These are phyloP conservation scores for Helarctos malayanus DNA, from an alignment of 2,797 vertebrate genomes.

Conservation along the genomic window DNA sequence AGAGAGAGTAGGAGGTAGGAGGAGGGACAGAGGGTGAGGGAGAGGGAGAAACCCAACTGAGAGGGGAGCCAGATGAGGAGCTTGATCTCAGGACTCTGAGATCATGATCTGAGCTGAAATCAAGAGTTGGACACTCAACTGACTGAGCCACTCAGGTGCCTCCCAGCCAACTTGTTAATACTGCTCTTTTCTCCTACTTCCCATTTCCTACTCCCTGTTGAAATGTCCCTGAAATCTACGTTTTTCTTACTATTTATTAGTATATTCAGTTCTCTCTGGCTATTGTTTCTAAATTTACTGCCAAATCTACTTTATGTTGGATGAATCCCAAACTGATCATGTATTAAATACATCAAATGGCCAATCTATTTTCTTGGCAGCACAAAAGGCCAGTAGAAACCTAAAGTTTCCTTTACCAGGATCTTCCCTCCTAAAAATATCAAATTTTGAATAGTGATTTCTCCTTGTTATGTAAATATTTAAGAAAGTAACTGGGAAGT, in stretches of 20 bases:
- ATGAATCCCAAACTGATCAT: not conserved
- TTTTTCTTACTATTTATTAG: not conserved
- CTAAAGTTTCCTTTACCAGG: not conserved
- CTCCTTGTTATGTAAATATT: not conserved
- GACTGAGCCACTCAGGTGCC: not conserved
- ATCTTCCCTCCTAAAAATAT: not conserved
- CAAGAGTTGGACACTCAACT: not conserved
- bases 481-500: not conserved
- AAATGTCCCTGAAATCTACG: not conserved
- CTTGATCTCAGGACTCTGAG: not conserved
- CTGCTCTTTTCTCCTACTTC: not conserved
- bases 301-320: not conserved
- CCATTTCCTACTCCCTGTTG: not conserved
- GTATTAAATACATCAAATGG: not conserved
- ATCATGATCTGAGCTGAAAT: not conserved
- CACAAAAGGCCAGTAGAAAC: not conserved
- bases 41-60: not conserved
- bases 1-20: not conserved
- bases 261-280: not conserved
- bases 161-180: not conserved
- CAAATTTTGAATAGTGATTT: slow-evolving; percentile 21
- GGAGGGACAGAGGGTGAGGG: not conserved
- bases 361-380: not conserved
- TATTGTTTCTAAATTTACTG: slow-evolving; percentile 36
- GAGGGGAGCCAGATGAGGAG: not conserved